Percentiles rank a stretch among this genome's conserved stretches.
Conservation (phyloP, 2,797 vertebrate genomes). For the Poecilia picta region DNA sequence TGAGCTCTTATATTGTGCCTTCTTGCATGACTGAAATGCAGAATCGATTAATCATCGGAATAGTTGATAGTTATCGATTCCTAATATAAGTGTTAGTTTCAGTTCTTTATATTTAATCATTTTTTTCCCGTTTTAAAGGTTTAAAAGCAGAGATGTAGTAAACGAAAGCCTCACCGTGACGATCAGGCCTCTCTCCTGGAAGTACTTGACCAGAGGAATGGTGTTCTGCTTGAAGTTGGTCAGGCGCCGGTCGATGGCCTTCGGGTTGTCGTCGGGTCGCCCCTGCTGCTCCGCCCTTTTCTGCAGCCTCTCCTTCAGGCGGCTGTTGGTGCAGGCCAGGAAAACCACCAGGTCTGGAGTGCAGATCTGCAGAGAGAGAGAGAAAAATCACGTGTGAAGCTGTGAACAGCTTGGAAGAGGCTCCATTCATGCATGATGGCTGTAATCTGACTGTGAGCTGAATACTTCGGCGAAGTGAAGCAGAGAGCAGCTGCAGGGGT, state of each 20-base stretch:
- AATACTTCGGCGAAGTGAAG: not conserved
- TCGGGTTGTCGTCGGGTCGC: slow-evolving; percentile 96
- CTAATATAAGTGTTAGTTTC: no score
- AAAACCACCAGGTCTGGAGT: slow-evolving; percentile 97
- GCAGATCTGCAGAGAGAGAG: slow-evolving; percentile 87
- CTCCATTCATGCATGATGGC: slow-evolving; percentile 8
- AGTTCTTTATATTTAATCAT: no score
- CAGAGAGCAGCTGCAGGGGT: not conserved
- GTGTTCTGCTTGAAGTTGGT: slow-evolving; percentile 98
- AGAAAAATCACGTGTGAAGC: not conserved
- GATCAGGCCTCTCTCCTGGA: slow-evolving; percentile 96
- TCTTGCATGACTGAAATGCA: no score
- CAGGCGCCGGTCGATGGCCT: slow-evolving; percentile 93
- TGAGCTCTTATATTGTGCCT: no score
- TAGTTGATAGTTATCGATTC: no score
- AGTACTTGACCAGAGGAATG: slow-evolving; percentile 93
- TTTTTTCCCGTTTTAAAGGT: no score
- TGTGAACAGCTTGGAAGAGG: not conserved
- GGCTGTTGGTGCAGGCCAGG: slow-evolving; percentile 92
- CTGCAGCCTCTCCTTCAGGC: slow-evolving; percentile 92
- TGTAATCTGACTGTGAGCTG: not conserved
- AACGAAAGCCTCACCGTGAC: slow-evolving; percentile 87
- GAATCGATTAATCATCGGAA: no score
- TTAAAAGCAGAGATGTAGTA: not conserved
- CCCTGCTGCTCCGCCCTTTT: slow-evolving; percentile 94